Conservation (phyloP, 2,797 vertebrate species). For the Etheostoma nigrum region DNA sequence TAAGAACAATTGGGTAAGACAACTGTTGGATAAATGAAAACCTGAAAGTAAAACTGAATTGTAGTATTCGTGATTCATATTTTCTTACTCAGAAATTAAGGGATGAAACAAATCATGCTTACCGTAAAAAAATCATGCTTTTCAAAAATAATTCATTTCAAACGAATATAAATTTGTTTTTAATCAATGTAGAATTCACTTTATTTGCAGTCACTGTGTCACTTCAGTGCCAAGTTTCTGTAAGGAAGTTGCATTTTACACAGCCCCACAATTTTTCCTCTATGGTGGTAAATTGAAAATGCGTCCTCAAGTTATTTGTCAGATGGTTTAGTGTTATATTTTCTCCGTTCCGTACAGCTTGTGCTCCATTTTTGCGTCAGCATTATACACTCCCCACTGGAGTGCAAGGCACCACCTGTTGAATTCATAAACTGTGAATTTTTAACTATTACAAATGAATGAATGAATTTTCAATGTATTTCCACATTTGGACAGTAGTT, state of each 20-base stretch:
- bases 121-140: background rate
- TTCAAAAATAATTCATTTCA: too few relatives aligned
- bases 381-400: background rate
- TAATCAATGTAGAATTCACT: background rate
- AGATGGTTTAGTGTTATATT: background rate
- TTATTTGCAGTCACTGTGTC: background rate
- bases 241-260: background rate
- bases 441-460: background rate
- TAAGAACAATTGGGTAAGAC: constrained; percentile 33
- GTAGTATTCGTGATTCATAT: background rate
- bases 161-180: too few relatives aligned
- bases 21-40: constrained; percentile 39
- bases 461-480: background rate
- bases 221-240: background rate
- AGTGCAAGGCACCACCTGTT: background rate
- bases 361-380: background rate
- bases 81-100: background rate
- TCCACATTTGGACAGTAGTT: background rate
- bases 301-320: background rate
- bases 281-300: background rate
- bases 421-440: background rate
- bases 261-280: background rate
- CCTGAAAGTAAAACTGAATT: background rate
- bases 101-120: background rate
- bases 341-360: too few relatives aligned